phyloP scores from a whole-genome alignment of 2,888 invertebrate species.

The Alloplasta piceator region DNA sequence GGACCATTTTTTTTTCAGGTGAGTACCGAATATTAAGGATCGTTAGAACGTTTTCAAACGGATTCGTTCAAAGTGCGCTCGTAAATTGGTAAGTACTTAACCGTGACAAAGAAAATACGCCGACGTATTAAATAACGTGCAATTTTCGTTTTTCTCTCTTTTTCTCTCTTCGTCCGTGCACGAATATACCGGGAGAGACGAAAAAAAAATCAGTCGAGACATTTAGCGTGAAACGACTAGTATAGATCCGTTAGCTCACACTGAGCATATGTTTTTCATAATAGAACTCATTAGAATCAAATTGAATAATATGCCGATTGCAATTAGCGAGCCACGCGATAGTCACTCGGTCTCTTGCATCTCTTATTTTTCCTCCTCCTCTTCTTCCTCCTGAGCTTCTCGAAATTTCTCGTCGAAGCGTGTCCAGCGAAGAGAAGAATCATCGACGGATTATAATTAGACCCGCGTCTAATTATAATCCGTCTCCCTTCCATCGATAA shows the following conservation, averaged over 20 bases:
- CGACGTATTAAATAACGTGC: conserved; percentile 1
- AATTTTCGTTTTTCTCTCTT: not conserved
- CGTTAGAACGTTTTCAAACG: not conserved
- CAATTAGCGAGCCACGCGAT: conserved; percentile 52
- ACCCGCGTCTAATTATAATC: conserved; percentile 28
- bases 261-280: not conserved
- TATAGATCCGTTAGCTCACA: conserved; percentile 51
- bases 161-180: not conserved
- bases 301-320: conserved; percentile 40
- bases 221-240: conserved; percentile 32
- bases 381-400: not conserved
- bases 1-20: conserved; percentile 58
- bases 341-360: conserved; percentile 36
- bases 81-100: conserved; percentile 31
- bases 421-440: conserved; percentile 20
- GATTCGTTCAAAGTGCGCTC: not conserved
- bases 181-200: conserved; percentile 5
- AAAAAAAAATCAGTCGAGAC: not conserved
- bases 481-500: not conserved
- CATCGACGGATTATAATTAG: conserved; percentile 45
- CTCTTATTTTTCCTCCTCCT: not conserved
- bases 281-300: conserved; percentile 51
- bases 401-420: not conserved
- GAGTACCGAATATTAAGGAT: conserved; percentile 39
- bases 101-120: not conserved